Conservation (phyloP, 1,140 invertebrate genomes). For the Drosophila azteca region DNA sequence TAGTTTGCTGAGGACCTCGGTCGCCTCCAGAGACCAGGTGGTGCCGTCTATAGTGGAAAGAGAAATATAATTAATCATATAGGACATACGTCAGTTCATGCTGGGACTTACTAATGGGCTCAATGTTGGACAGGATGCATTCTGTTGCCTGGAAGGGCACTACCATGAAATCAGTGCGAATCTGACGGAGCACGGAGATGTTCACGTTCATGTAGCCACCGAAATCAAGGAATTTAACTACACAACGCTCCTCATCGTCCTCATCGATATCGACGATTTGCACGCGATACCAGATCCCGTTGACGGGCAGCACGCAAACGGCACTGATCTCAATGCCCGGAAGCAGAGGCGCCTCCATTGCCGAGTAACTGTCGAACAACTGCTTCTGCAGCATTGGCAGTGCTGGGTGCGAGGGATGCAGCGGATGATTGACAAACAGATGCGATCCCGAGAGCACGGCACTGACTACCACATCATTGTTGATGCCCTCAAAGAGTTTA, state of each 20-base stretch:
- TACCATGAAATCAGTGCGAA: slow-evolving; percentile 95
- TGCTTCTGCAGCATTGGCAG: slow-evolving; percentile 90
- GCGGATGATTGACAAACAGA: slow-evolving; percentile 95
- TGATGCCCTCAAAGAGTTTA: slow-evolving; percentile 94
- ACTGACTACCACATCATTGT: slow-evolving; percentile 95
- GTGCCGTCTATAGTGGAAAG: slow-evolving; percentile 80
- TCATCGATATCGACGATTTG: slow-evolving; percentile 90
- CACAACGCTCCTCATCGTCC: slow-evolving; percentile 87
- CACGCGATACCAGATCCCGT: slow-evolving; percentile 94
- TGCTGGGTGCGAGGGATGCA: slow-evolving; percentile 94
- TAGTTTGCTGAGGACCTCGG: slow-evolving; percentile 89
- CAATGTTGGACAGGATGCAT: slow-evolving; percentile 94
- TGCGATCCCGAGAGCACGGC: slow-evolving; percentile 93
- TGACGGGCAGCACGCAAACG: slow-evolving; percentile 93
- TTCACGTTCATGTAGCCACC: slow-evolving; percentile 94
- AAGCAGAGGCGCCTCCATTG: slow-evolving; percentile 87
- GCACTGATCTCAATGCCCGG: slow-evolving; percentile 90
- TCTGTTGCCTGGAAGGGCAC: slow-evolving; percentile 98
- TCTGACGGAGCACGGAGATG: slow-evolving; percentile 91
- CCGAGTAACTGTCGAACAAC: slow-evolving; percentile 88
- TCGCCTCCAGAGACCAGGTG: slow-evolving; percentile 90
- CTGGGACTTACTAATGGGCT: slow-evolving; percentile 89
- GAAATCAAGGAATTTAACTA: slow-evolving; percentile 96
- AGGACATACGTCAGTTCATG: too few species aligned
- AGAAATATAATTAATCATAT: background rate